These are phyloP conservation scores for Nothocercus julius DNA, from an alignment of 2,113 vertebrate species.

Conservation along the genomic window DNA sequence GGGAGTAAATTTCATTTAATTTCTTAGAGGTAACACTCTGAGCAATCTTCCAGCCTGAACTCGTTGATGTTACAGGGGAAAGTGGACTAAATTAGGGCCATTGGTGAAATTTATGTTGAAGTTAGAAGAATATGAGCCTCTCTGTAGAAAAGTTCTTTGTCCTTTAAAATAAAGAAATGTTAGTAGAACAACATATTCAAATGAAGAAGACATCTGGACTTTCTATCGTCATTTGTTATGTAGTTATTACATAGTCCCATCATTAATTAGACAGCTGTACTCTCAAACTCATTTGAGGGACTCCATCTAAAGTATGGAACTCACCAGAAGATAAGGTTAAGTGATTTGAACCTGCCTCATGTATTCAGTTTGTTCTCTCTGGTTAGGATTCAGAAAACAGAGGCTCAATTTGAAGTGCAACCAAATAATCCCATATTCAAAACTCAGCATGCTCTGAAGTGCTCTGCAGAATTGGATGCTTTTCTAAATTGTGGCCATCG, in stretches of 20 bases:
- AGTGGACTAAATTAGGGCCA: background rate
- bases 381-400: background rate
- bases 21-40: background rate
- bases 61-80: background rate
- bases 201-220: background rate
- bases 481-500: background rate
- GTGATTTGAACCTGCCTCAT: background rate
- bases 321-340: background rate
- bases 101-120: background rate
- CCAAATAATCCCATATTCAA: background rate
- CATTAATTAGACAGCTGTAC: background rate
- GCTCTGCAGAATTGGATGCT: background rate
- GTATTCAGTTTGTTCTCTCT: background rate
- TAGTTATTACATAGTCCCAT: background rate
- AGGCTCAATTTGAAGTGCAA: background rate
- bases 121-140: background rate
- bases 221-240: background rate
- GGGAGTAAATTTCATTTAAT: background rate
- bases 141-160: background rate
- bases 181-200: background rate
- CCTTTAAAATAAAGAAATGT: background rate
- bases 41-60: background rate
- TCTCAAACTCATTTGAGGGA: background rate
- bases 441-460: background rate
- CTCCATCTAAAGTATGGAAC: background rate